A percentile compares a stretch with the other conserved stretches of the same genome.
These are phyloP conservation scores for Drosophila burlai DNA, from an alignment of 1,140 invertebrate genomes.

Conservation along the genomic window DNA sequence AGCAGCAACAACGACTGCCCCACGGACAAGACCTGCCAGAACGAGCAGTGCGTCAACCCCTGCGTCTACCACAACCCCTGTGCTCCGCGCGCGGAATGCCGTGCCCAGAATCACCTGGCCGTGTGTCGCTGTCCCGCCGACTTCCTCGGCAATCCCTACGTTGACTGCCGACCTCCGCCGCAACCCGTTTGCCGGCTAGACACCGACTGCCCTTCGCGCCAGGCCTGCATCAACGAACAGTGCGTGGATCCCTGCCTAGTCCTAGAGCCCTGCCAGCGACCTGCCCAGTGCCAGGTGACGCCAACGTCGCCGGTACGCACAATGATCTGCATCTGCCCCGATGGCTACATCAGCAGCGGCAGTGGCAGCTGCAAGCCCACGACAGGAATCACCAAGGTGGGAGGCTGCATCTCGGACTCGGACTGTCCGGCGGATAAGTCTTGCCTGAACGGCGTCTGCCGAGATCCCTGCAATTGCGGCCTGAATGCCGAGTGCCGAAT, in stretches of 20 bases:
- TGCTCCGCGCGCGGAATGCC: slow-evolving; percentile 91
- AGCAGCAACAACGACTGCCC: slow-evolving; percentile 95
- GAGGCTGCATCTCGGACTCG: slow-evolving; percentile 90
- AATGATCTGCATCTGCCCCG: slow-evolving; percentile 95
- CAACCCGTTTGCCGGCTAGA: slow-evolving; percentile 92
- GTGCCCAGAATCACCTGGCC: slow-evolving; percentile 92
- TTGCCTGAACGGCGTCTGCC: slow-evolving; percentile 92
- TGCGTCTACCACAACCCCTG: slow-evolving; percentile 91
- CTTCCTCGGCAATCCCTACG: slow-evolving; percentile 92
- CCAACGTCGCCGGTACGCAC: slow-evolving; percentile 93
- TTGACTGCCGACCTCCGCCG: slow-evolving; percentile 90
- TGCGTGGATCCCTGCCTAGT: slow-evolving; percentile 93
- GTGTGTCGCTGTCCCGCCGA: slow-evolving; percentile 92
- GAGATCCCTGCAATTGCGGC: slow-evolving; percentile 93
- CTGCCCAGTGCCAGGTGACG: slow-evolving; percentile 92
- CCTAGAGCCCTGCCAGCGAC: slow-evolving; percentile 91
- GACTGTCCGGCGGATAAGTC: slow-evolving; percentile 91
- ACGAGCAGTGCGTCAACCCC: slow-evolving; percentile 94
- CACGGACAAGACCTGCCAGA: slow-evolving; percentile 91
- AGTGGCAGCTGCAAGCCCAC: slow-evolving; percentile 91
- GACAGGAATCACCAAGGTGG: slow-evolving; percentile 88
- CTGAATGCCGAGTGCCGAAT: slow-evolving; percentile 92
- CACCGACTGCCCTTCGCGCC: slow-evolving; percentile 91
- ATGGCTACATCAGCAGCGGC: slow-evolving; percentile 93
- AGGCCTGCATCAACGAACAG: slow-evolving; percentile 92